These are phyloP conservation scores for honey bee (Apis mellifera) DNA, from an alignment of 1,140 invertebrate genomes.

Conservation along the genomic window Amel_HAv3.1 CM009935.2:5418001-5418500, in stretches of 20 bases:
- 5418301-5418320: conserved; percentile 45
- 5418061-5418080: background rate
- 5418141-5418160: conserved; percentile 2
- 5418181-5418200: background rate
- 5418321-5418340: conserved; percentile 28
- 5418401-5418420: background rate
- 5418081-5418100: background rate
- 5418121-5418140: background rate
- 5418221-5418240: conserved; percentile 32
- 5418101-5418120: background rate
- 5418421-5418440: conserved; percentile 27
- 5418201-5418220: background rate
- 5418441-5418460: conserved; percentile 47
- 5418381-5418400: conserved; percentile 46
- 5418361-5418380: conserved; percentile 45
- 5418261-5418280: conserved; percentile 61
- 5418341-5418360: conserved; percentile 51
- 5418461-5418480: conserved; percentile 49
- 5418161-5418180: conserved; percentile 7
- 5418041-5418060: too few relatives aligned
- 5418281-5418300: conserved; percentile 45
- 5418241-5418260: conserved; percentile 55
- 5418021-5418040: too few relatives aligned
- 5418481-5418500: conserved; percentile 8
- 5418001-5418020: too few relatives aligned